phyloP scores from a whole-genome alignment of 2,888 invertebrate genomes.

The Cryptus viduatorius region DNA sequence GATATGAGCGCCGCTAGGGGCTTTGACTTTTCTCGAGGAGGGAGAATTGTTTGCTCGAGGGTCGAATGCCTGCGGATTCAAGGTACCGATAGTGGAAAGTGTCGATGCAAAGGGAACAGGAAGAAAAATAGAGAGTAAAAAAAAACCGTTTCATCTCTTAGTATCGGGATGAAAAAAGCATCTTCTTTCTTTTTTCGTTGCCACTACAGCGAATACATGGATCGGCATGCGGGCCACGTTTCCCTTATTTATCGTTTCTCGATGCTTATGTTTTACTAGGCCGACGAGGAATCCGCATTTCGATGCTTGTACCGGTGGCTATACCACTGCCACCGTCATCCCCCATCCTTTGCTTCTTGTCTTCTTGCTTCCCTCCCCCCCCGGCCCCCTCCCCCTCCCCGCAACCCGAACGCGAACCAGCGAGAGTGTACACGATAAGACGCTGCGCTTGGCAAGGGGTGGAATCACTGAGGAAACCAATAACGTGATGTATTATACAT shows the following conservation, averaged over 20 bases:
- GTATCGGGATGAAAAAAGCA: conserved; percentile 10
- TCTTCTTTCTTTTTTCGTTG: conserved; percentile 17
- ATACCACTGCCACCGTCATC: conserved; percentile 69
- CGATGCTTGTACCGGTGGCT: conserved; percentile 16
- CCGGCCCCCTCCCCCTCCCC: neutral
- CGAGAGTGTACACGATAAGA: conserved; percentile 80
- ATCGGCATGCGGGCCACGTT: conserved; percentile 84
- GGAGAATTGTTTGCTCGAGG: neutral
- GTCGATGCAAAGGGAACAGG: conserved; percentile 2
- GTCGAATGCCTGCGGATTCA: conserved; percentile 17
- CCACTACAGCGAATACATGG: conserved; percentile 51
- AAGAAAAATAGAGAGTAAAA: conserved; percentile 42
- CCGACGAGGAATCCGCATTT: conserved; percentile 64
- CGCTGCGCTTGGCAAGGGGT: conserved; percentile 79
- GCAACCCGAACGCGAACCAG: conserved; percentile 8
- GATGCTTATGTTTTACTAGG: conserved; percentile 85
- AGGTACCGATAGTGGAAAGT: conserved; percentile 13
- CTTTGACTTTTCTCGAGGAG: neutral
- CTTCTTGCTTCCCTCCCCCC: conserved; percentile 44
- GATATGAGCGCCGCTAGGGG: conserved; percentile 65
- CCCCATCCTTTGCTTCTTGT: conserved; percentile 56
- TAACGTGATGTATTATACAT: conserved; percentile 85
- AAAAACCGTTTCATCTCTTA: conserved; percentile 17
- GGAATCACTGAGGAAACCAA: conserved; percentile 85
- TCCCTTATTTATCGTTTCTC: conserved; percentile 85